These are phyloP conservation scores for Apis dorsata DNA, from an alignment of 1,140 invertebrate genomes.

Conservation along the genomic window DNA sequence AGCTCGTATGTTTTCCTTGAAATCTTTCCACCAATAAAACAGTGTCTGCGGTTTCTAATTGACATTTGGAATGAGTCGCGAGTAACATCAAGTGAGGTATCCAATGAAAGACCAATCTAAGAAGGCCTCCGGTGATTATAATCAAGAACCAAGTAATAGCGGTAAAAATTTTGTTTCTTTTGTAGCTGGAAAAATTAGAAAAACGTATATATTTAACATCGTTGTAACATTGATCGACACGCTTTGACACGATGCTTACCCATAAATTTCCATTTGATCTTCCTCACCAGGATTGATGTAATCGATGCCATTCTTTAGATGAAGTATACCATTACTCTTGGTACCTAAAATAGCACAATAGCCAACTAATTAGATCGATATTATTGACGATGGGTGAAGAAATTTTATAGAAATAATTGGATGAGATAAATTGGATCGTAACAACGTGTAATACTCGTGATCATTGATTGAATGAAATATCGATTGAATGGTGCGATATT, in stretches of 20 bases:
- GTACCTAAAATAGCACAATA: conserved; percentile 71
- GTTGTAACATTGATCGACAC: not conserved
- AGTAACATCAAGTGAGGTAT: conserved; percentile 83
- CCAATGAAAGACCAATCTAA: conserved; percentile 86
- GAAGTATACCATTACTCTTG: conserved; percentile 73
- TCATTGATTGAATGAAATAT: not conserved
- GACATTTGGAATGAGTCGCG: conserved; percentile 82
- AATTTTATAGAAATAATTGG: not conserved
- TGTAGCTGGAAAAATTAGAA: conserved; percentile 78
- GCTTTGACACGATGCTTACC: conserved; percentile 60
- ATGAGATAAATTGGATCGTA: not conserved
- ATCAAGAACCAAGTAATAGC: conserved; percentile 83
- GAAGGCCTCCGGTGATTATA: conserved; percentile 81
- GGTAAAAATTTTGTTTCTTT: conserved; percentile 75
- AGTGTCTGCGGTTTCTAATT: conserved; percentile 82
- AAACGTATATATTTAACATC: not conserved
- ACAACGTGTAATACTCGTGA: not conserved
- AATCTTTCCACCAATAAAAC: conserved; percentile 83
- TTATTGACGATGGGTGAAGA: not conserved
- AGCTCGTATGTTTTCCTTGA: conserved; percentile 81
- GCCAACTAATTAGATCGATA: not conserved
- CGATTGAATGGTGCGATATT: not conserved
- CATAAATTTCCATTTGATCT: conserved; percentile 85
- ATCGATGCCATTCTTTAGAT: conserved; percentile 78
- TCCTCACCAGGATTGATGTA: conserved; percentile 84